Evolutionary conservation across 2,888 invertebrate genomes (phyloP), one percentile per base, ranked within the genome.

Genomic region (Eulithis testata): DNA sequence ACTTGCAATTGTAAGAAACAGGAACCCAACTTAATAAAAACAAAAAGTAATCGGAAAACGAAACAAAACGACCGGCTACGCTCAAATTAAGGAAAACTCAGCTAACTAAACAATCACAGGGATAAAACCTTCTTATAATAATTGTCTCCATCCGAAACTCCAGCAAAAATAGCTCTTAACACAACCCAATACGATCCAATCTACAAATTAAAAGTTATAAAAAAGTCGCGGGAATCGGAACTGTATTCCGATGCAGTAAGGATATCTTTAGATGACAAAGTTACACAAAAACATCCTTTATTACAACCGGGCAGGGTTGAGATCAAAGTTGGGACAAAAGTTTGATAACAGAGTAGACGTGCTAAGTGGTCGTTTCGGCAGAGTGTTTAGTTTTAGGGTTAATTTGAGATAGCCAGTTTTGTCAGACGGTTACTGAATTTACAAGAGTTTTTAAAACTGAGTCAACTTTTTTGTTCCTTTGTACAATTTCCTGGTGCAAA

Each of bases 11-110:
- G 66, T 60, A 66, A 63, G 63, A 57, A 66, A 66, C 53, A 56
- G 66, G 57, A 36, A 40, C 45, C 60, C 60, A 63, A 66, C 66
- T 60, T 60, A 63, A 66, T 66, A 66, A 63, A 66, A 66, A 63
- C 63, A 66, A 66, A 59, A 66, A 66, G 63, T 60, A 66, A 66
- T 66, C 63, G 56, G 57, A 66, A 63, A 63, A 63, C 66, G 56
- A 63, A 63, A 61, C 68, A 58, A 52, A 59, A 60, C 54, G 65
- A 61, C 56, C 57, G 57, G 65, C 52, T 36, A 49, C 60, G 65
- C 62, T 63, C 66, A 66, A 73, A 73, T 73, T 71, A 73, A 69
- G 68, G 70, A 63, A 73, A 72, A 69, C 70, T 66, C 59, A 51
- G 70, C 67, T 66, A 69, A 69, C 67, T 72, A 70, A 66, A 69